These are phyloP conservation scores for Chelon labrosus DNA, from an alignment of 2,797 vertebrate species.

Conservation along the genomic window DNA sequence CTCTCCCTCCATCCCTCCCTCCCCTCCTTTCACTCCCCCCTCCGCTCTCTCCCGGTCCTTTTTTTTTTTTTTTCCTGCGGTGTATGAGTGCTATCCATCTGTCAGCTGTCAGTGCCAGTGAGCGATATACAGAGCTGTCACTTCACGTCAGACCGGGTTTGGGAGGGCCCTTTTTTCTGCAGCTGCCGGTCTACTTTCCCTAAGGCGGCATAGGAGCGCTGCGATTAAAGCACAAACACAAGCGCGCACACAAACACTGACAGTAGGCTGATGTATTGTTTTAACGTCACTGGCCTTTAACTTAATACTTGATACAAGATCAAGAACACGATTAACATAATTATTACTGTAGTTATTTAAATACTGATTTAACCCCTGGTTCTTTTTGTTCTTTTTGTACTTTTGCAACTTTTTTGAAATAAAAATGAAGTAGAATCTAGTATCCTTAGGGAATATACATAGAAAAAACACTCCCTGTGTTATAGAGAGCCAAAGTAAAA, in stretches of 20 bases:
- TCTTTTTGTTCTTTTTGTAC: no score
- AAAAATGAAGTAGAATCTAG: neutral
- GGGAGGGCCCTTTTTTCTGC: constrained; percentile 89
- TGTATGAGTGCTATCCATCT: constrained; percentile 99
- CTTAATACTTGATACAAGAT: constrained; percentile 26
- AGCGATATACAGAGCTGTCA: constrained; percentile 97
- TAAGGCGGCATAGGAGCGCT: constrained; percentile 84
- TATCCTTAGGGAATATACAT: neutral
- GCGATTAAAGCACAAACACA: constrained; percentile 61
- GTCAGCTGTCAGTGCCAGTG: constrained; percentile 98
- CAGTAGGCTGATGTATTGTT: constrained; percentile 6
- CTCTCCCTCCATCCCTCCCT: constrained; percentile 51
- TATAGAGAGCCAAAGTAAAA: neutral
- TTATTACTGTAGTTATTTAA: neutral
- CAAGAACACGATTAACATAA: neutral
- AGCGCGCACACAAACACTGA: constrained; percentile 24
- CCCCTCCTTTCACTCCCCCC: constrained; percentile 33
- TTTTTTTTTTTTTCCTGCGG: constrained; percentile 85
- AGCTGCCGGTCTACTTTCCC: constrained; percentile 91
- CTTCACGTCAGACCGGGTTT: constrained; percentile 91
- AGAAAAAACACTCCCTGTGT: neutral
- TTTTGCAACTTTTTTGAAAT: neutral
- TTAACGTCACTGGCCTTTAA: constrained; percentile 24
- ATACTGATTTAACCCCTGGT: neutral
- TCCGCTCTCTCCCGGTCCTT: constrained; percentile 35